Percentiles rank a stretch among this genome's conserved stretches.
phyloP scores from a whole-genome alignment of 1,140 invertebrate species.

The Euwallacea similis region DNA sequence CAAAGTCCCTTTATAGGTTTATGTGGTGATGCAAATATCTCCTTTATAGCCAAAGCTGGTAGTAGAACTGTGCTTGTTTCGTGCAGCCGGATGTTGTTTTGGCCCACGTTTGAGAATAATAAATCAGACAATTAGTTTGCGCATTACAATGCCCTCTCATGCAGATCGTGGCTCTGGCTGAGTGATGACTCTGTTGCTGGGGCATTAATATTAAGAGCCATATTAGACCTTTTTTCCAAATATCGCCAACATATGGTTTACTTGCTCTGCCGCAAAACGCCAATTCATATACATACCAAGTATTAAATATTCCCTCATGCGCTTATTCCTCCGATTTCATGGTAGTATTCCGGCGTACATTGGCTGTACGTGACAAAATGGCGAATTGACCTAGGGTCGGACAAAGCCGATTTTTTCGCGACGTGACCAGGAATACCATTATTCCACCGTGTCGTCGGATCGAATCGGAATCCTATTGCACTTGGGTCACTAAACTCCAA shows the following conservation, averaged over 20 bases:
- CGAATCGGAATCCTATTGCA: constrained; percentile 7
- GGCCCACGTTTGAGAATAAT: neutral
- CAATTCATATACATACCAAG: no score
- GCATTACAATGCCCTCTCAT: neutral
- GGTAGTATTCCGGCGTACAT: neutral
- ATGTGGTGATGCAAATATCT: neutral
- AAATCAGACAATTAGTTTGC: neutral
- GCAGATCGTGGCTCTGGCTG: no score
- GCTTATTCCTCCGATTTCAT: no score
- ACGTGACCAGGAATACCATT: constrained; percentile 4
- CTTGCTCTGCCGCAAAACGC: no score
- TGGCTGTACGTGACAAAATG: constrained; percentile 18
- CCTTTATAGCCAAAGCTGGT: neutral
- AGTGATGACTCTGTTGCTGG: no score
- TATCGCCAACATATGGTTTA: no score
- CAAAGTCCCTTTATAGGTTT: no score
- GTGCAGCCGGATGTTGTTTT: neutral
- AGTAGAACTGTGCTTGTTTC: neutral
- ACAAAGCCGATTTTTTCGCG: constrained; percentile 12
- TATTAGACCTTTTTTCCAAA: no score
- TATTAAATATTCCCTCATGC: no score
- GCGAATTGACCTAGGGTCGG: constrained; percentile 11
- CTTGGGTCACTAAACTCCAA: constrained; percentile 12
- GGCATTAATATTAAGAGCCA: no score
- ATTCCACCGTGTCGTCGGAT: constrained; percentile 2